Percentiles rank a stretch among this genome's conserved stretches.
Conservation (phyloP, 2,888 invertebrate species). For the Chrysolina oricalcia region DNA sequence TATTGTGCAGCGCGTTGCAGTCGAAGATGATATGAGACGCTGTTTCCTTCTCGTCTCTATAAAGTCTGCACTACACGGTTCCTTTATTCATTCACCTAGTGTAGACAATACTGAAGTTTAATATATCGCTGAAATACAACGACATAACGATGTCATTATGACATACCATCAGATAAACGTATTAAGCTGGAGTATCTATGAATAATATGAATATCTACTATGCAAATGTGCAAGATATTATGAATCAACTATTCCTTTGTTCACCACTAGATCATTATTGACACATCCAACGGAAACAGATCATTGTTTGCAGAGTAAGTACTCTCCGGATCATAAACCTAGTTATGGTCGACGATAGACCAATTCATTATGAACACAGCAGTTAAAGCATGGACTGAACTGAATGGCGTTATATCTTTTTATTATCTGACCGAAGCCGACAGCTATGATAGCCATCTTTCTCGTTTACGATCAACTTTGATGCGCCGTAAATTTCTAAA, state of each 20-base stretch:
- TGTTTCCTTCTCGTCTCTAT: no score
- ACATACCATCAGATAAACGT: no score
- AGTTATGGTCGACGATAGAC: neutral
- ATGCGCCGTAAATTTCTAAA: neutral
- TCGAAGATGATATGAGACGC: no score
- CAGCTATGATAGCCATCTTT: neutral
- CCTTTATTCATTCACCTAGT: no score
- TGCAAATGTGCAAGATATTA: no score
- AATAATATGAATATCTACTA: no score
- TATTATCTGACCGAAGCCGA: conserved; percentile 8
- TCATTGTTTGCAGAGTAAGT: neutral
- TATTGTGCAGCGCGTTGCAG: no score
- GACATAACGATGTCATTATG: no score
- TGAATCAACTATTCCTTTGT: neutral
- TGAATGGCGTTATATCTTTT: neutral
- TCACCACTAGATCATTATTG: neutral
- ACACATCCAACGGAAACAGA: neutral
- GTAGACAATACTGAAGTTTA: no score
- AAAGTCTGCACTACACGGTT: no score
- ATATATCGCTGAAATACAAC: no score
- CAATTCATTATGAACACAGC: neutral
- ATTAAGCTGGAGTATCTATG: no score
- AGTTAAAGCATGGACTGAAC: neutral
- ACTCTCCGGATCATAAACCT: neutral
- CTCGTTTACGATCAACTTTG: neutral